Conservation (phyloP, 2,888 invertebrate genomes). For the Pachydiplax longipennis region DNA sequence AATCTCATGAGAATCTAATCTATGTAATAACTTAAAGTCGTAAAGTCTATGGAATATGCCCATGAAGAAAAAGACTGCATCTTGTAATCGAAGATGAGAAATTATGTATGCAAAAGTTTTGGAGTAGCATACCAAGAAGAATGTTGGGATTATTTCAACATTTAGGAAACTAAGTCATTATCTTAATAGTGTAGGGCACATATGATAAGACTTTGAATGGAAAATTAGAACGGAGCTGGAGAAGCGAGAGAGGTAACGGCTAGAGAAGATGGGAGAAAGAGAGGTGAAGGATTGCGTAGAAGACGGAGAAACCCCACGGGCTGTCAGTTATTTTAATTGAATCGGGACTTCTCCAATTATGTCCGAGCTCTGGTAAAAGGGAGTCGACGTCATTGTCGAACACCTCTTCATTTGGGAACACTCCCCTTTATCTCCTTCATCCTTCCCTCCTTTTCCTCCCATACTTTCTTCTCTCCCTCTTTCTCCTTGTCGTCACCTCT, state of each 20-base stretch:
- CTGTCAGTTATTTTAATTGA: constrained; percentile 44
- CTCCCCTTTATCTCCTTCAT: background rate
- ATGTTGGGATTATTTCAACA: too few species aligned
- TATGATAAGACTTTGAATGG: background rate
- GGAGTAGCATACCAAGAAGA: too few species aligned
- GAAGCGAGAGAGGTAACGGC: background rate
- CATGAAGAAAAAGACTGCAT: background rate
- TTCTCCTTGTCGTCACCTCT: background rate
- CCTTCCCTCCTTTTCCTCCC: background rate
- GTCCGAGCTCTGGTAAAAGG: constrained; percentile 9
- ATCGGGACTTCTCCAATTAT: constrained; percentile 41
- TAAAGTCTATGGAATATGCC: too few species aligned
- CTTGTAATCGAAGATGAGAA: background rate
- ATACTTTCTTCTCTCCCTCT: too few species aligned
- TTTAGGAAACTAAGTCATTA: too few species aligned
- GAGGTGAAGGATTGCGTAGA: background rate
- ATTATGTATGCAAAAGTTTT: background rate
- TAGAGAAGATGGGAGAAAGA: background rate
- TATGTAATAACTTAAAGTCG: too few species aligned
- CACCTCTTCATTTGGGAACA: background rate
- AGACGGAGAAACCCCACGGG: constrained; percentile 4
- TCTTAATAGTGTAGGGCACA: too few species aligned
- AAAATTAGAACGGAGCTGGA: background rate
- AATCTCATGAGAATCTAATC: too few species aligned
- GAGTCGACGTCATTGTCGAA: background rate